Evolutionary conservation across 2,888 invertebrate genomes (phyloP).

Genomic region (Hoplodrina blanda): DNA sequence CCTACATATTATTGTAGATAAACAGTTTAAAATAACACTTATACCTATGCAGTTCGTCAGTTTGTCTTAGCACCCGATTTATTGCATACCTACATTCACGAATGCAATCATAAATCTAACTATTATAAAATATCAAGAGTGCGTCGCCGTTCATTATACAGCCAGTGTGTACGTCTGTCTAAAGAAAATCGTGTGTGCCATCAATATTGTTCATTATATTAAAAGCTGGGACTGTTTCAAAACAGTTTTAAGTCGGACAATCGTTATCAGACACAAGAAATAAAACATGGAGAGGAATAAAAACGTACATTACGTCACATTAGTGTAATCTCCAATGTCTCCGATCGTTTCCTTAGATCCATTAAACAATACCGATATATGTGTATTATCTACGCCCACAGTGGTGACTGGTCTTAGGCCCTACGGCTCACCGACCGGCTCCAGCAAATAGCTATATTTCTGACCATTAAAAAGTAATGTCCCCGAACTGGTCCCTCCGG

Average conservation of each 20-base stretch:
- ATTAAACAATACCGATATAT: constrained; percentile 75
- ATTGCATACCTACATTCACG: constrained; percentile 54
- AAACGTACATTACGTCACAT: constrained; percentile 64
- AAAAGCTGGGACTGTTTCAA: constrained; percentile 53
- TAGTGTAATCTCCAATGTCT: constrained; percentile 70
- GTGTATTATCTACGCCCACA: constrained; percentile 82
- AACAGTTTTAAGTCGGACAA: constrained; percentile 51
- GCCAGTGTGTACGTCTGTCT: constrained; percentile 38
- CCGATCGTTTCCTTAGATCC: constrained; percentile 76
- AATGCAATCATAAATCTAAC: constrained; percentile 57
- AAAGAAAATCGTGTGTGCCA: constrained; percentile 49
- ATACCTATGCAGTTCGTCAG: constrained; percentile 3
- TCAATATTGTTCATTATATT: constrained; percentile 58
- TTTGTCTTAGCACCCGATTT: constrained; percentile 46
- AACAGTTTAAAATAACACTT: constrained; percentile 2
- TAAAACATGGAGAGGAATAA: constrained; percentile 60
- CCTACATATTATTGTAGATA: constrained; percentile 10
- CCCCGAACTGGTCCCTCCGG: constrained; percentile 75
- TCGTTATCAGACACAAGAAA: constrained; percentile 59
- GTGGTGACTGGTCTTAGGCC: constrained; percentile 76
- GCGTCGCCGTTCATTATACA: constrained; percentile 54
- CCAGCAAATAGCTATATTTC: constrained; percentile 80
- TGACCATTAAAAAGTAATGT: constrained; percentile 84
- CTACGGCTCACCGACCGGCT: constrained; percentile 66
- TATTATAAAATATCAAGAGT: constrained; percentile 57